A percentile compares a stretch with the other conserved stretches of the same genome.
phyloP scores from a whole-genome alignment of 2,797 vertebrate species.

The Channa striata region DNA sequence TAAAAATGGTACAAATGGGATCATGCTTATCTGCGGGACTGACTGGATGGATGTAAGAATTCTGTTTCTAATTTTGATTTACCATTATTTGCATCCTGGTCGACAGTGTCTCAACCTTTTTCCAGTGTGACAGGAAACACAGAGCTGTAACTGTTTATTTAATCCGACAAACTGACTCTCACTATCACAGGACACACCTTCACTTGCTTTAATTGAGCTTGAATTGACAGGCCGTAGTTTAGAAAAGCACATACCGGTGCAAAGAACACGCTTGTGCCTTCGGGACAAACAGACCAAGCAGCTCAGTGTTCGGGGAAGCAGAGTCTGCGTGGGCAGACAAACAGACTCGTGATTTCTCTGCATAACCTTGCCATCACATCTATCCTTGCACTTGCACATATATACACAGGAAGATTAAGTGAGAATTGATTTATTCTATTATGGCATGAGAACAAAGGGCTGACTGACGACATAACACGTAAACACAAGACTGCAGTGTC shows the following conservation, averaged over 20 bases:
- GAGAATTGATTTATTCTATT: not conserved
- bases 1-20: not conserved
- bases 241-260: no score
- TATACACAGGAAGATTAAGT: not conserved
- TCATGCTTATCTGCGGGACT: not conserved
- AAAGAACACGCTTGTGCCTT: no score
- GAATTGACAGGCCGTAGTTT: no score
- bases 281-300: no score
- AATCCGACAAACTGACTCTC: no score
- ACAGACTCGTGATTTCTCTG: not conserved
- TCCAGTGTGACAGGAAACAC: no score
- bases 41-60: not conserved
- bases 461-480: not conserved
- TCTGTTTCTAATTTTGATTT: not conserved
- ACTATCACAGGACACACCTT: no score
- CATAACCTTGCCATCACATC: not conserved
- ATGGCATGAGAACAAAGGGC: not conserved
- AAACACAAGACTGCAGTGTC: not conserved
- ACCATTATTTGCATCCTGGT: no score
- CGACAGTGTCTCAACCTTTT: no score
- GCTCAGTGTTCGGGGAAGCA: no score
- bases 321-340: constrained; percentile 12
- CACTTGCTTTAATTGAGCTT: no score
- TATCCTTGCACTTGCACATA: not conserved
- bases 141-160: no score